Evolutionary conservation across 1,140 invertebrate genomes (phyloP), one percentile per base, ranked within the genome.

Genomic region (Anastrepha ludens): DNA sequence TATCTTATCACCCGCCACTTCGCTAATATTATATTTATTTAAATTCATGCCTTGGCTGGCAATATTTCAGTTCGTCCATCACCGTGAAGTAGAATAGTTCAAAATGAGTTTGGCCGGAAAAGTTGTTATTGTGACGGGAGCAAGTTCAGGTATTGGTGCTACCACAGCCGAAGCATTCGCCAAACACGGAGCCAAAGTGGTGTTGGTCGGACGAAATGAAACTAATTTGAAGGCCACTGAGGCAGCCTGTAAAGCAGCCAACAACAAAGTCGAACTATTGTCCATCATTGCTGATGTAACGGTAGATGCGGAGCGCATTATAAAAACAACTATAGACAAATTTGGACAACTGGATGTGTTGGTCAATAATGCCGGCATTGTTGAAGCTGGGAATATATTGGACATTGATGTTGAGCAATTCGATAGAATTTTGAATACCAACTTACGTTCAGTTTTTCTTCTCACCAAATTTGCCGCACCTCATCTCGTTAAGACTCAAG

Each of bases 341-440:
- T 96, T 94, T 91, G 95, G 95, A 2, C 94, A 94, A 91, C 89
- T 97, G 15, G 95, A 97, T 93, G 94, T 96, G 70, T 93, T 98
- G 55, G 94, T 99, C 0, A 99, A 99, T 93, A 97, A 97, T 94
- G 98, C 98, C 59, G 98, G 98, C 3, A 96, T 97, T 86, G 91
- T 98, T n/a, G 97, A 96, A 91, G 94, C 91, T 74, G 98, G 98
- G 65, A 94, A 94, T 9, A 98, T 98, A 89, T 97, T 98, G 93
- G 97, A 95, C 88, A 98, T 97, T 0, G 95, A 94, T 59, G 91
- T 98, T 88, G 96, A 96, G 62, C 97, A 98, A 90, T 98, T 96
- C 93, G 98, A 99, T 89, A 94, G 95, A 74, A 90, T 98, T 0
- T 97, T 98, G 94, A 96, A 97, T 90, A 95, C 96, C 9, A 99